Base-by-base conservation (phyloP, 2,888 invertebrate genomes). In the Drosophila anomalata region DNA sequence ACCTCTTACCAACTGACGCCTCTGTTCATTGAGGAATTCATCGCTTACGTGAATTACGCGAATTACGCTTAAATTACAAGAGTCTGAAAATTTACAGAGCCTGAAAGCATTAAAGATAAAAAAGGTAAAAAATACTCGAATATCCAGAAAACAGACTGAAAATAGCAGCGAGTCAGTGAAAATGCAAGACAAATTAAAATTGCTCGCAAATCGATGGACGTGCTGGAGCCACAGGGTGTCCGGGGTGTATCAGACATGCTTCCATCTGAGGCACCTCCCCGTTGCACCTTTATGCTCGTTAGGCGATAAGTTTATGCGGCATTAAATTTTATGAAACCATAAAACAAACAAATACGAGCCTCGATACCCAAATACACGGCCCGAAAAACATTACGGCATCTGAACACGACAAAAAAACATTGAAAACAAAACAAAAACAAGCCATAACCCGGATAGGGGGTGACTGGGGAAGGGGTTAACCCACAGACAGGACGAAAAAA, bases 41-140 rank as follows among this genome's bases (percentile, higher is more conserved):
- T 60, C 77, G 88, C 82, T 89, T 80, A 89, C 80, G 90, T 78
- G 89, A 89, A 89, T 89, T 89, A 89, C 89, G 79, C 79, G 89
- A 89, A 89, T 89, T 89, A 89, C 89, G 79, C 81, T 82, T 86
- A 87, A 82, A 87, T 82, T 82, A 82, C 88, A 81, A 75, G 70
- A 60, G 69, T 74, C 26, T 47, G 67, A 54, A 36, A 33, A n/a
- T n/a, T n/a, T n/a, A n/a, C 2, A 36, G 14, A 36, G 36, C n/a
- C 2, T 6, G n/a, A 33, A 33, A 12, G 11, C 12, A 29, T 6
- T 3, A 63, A 39, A 72, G 58, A 56, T 22, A 12, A 1, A 33
- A 44, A 50, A 52, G n/a, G 39, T 4, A 5, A 11, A 54, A 33
- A 8, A 33, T 14, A 33, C 11, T n/a, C n/a, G 36, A 36, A 36